Conservation (phyloP, 2,113 vertebrate species). For the Grammomys dolichurus region DNA sequence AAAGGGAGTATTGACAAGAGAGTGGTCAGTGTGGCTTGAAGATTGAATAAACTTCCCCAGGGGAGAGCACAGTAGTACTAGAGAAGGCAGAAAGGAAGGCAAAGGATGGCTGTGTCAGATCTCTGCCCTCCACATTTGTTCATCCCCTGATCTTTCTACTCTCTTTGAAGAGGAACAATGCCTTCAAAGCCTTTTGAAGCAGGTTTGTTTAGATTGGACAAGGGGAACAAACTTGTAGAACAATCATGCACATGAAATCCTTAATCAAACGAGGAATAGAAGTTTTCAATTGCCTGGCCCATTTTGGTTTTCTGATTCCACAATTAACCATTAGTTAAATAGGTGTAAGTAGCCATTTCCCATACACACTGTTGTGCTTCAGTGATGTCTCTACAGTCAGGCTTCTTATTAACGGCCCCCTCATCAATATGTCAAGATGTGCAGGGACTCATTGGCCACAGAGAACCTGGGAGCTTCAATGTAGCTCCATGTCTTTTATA, state of each 20-base stretch:
- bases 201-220: neutral
- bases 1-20: neutral
- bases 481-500: neutral
- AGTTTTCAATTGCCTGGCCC: neutral
- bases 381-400: neutral
- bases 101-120: neutral
- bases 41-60: rapidly evolving
- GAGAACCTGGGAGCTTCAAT: neutral
- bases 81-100: neutral
- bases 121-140: neutral
- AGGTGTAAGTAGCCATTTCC: neutral
- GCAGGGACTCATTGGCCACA: rapidly evolving
- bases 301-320: neutral
- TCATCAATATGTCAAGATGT: neutral
- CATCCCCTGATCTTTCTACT: too few relatives aligned
- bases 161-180: neutral
- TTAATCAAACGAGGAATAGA: neutral
- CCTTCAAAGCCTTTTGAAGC: neutral
- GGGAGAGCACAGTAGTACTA: neutral
- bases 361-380: rapidly evolving
- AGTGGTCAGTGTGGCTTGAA: neutral
- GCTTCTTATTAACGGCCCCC: neutral
- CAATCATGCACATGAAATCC: neutral
- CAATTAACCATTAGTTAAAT: constrained; percentile 52
- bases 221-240: neutral